phyloP scores from a whole-genome alignment of 2,113 vertebrate species.

The Tragelaphus strepsiceros region DNA sequence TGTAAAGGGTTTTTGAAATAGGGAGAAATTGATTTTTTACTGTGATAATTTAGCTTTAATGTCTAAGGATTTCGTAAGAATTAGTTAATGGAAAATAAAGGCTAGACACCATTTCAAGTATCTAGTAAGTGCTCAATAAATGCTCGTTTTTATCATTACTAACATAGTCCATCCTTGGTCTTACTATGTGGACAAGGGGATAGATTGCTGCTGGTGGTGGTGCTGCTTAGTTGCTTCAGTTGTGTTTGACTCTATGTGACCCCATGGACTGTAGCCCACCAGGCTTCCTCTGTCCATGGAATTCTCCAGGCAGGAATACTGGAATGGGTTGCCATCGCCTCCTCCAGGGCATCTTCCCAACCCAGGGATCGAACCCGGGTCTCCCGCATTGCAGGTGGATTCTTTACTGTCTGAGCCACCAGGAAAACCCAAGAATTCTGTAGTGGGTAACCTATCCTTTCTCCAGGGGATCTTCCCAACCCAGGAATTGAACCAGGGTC shows the following conservation, averaged over 20 bases:
- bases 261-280: not conserved
- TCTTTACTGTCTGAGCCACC: not conserved
- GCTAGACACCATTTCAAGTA: not conserved
- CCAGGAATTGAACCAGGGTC: not conserved
- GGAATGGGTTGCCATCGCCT: not conserved
- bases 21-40: not conserved
- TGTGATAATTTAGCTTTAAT: not conserved
- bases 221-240: not conserved
- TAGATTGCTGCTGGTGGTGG: not conserved
- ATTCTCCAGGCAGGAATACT: not conserved
- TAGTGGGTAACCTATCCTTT: not conserved
- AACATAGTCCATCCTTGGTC: not conserved
- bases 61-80: not conserved
- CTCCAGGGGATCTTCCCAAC: not conserved
- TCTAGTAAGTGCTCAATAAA: not conserved
- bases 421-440: not conserved
- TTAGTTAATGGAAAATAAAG: not conserved
- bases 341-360: not conserved
- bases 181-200: not conserved
- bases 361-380: not conserved
- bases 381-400: not conserved
- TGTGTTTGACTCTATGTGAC: accelerated
- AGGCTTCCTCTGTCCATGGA: not conserved
- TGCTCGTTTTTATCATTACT: not conserved
- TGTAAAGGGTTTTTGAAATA: not conserved